Base-by-base conservation (phyloP, 2,888 invertebrate species). In the Hetaerina titia region DNA sequence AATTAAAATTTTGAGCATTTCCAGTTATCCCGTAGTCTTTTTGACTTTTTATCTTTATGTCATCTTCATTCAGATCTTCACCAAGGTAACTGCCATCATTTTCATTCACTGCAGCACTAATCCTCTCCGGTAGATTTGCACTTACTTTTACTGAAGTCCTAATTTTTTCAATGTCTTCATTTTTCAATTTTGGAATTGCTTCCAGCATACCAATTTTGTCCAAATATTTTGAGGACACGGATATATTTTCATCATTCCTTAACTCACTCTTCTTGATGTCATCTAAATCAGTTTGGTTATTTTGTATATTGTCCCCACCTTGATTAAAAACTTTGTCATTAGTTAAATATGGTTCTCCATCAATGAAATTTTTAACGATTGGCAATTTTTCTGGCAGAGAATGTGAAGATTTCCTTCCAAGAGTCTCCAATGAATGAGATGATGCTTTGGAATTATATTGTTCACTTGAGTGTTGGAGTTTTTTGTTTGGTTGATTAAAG, bases 1-100 rank as follows among this genome's bases (percentile, higher is more conserved):
- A 25, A 89, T 56, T 57, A 89, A 89, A 57, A 89, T 89, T 22
- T 89, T 89, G 5, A 57, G 22, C 57, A 57, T 89, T 89, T 89
- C 56, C 56, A 57, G 56, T 56, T 57, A 89, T 57, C 17, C 89
- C 89, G 56, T 89, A 89, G 17, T 25, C 57, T 89, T 89, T 57
- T n/a, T 56, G 56, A 19, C 57, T 57, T 57, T 57, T 56, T 56
- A 81, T 25, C 4, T 11, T 81, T 1, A 81, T 81, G 7, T 81
- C 81, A 31, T 81, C 81, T 31, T 31, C 81, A 31, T 1, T 15
- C 11, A 81, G 5, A 13, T 81, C 81, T 22, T 81, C 81, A 31
- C 13, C 15, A 9, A 31, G 9, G n/a, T 69, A 69, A 22, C n/a
- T n/a, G 1, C 7, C 11, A n/a, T 69, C 69, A 69, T n/a, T n/a